A percentile compares a stretch with the other conserved stretches of the same genome.
Evolutionary conservation across 2,797 vertebrate species (phyloP).

Genomic region (Oreonectes daqikongensis): DNA sequence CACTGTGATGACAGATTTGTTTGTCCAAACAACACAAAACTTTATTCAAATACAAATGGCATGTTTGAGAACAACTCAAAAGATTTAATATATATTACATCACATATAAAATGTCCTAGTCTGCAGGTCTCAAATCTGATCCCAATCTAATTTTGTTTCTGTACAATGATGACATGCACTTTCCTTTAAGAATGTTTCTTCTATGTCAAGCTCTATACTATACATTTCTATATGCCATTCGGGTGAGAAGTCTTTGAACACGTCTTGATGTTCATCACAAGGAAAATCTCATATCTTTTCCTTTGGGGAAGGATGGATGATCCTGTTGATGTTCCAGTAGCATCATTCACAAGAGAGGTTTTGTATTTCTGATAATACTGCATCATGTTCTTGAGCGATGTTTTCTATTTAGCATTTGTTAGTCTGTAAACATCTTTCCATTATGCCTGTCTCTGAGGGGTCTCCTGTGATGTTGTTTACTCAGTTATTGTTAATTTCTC

Average conservation of each 20-base stretch:
- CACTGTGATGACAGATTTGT: no score
- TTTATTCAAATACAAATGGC: no score
- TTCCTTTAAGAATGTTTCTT: no score
- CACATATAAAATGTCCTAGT: no score
- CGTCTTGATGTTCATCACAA: background rate
- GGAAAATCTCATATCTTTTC: background rate
- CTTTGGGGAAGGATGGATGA: background rate
- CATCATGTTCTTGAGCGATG: slow-evolving; percentile 7
- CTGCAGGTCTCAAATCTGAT: no score
- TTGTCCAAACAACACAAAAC: no score
- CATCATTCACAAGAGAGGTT: background rate
- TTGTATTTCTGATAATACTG: background rate
- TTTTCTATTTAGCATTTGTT: slow-evolving; percentile 11
- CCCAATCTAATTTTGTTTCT: no score
- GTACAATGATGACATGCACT: no score
- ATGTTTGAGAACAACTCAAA: no score
- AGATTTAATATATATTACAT: no score
- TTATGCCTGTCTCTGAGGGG: slow-evolving; percentile 11
- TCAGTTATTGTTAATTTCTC: slow-evolving; percentile 29
- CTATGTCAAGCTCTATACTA: no score
- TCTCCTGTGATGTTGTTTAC: slow-evolving; percentile 33
- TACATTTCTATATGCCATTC: background rate
- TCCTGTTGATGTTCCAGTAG: background rate
- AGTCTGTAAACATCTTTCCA: background rate
- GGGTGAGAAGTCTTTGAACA: background rate